Evolutionary conservation across 2,797 vertebrate genomes (phyloP), one percentile per base, ranked within the genome.

Genomic region (Poecilia velifera): DNA sequence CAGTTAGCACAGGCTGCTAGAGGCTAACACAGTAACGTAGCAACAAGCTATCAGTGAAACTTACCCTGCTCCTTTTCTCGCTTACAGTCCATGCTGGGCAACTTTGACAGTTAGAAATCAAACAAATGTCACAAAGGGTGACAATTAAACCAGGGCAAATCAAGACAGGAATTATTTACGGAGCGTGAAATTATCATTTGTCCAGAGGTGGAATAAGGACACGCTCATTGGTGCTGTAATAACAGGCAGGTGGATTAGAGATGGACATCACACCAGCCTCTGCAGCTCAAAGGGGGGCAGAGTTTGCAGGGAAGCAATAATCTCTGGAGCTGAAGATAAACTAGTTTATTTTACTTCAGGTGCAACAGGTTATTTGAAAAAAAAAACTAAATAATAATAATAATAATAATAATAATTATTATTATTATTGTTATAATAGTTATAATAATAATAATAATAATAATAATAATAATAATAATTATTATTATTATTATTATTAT

Each of bases 31-130:
- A 72, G 78, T 83, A 2, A 59, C 86, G 76, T 92, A 90, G 92
- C 92, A 94, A 91, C 93, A 93, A 92, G 90, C 92, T 83, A 80
- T 78, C 83, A 86, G 70, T 79, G 82, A 46, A 89, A 92, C 96
- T 95, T 87, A 97, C 96, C 96, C 74, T 94, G 93, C 9, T 96
- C 95, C 76, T 93, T 95, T 22, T 96, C 96, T 80, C 94, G 94
- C 89, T 96, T 96, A 0, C 80, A 89, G 75, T 96, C 96, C 96
- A 97, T 97, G 64, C 49, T 84, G 77, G 66, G 72, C 39, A 84
- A 88, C 84, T 83, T 84, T 82, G 51, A 66, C 13, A 57, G 34
- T 31, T 3, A 9, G 16, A 81, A 82, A 88, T 43, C 73, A 72
- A 41, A 68, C 62, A 79, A 43, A 51, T 4, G 39, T 28, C 70